A percentile compares a stretch with the other conserved stretches of the same genome.
phyloP scores from a whole-genome alignment of 2,113 vertebrate species.

The Syngnathus typhle region DNA sequence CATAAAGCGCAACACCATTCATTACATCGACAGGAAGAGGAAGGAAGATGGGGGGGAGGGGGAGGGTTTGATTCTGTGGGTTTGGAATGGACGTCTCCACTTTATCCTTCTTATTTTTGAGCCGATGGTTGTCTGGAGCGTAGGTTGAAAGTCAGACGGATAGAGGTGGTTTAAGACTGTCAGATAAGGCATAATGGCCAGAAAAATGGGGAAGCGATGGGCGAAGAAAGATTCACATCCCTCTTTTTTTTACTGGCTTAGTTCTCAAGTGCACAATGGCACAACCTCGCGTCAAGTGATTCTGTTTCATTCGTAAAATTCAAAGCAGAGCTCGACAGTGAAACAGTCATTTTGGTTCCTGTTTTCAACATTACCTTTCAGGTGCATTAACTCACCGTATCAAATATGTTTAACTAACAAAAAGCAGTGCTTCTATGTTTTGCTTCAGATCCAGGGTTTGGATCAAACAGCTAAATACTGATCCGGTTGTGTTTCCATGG shows the following conservation, averaged over 20 bases:
- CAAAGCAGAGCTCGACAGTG: constrained; percentile 23
- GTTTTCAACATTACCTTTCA: constrained; percentile 29
- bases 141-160: constrained; percentile 24
- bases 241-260: constrained; percentile 13
- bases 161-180: constrained; percentile 13
- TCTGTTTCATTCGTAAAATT: constrained; percentile 16
- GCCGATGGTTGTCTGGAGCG: constrained; percentile 14
- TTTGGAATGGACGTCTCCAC: constrained; percentile 20
- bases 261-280: not conserved
- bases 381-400: constrained; percentile 18
- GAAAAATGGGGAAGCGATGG: constrained; percentile 43
- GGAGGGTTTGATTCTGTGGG: constrained; percentile 13
- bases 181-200: constrained; percentile 16
- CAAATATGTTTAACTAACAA: not conserved
- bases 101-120: constrained; percentile 7
- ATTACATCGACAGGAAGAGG: not conserved
- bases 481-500: not conserved
- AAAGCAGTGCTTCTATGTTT: not conserved
- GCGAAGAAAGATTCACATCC: constrained; percentile 55
- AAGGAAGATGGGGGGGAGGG: not conserved
- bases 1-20: not conserved
- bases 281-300: constrained; percentile 21
- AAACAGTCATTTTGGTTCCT: constrained; percentile 20
- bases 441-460: too few relatives aligned
- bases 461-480: not conserved